phyloP scores from a whole-genome alignment of 2,888 invertebrate genomes.

The Diarsia rubi region DNA sequence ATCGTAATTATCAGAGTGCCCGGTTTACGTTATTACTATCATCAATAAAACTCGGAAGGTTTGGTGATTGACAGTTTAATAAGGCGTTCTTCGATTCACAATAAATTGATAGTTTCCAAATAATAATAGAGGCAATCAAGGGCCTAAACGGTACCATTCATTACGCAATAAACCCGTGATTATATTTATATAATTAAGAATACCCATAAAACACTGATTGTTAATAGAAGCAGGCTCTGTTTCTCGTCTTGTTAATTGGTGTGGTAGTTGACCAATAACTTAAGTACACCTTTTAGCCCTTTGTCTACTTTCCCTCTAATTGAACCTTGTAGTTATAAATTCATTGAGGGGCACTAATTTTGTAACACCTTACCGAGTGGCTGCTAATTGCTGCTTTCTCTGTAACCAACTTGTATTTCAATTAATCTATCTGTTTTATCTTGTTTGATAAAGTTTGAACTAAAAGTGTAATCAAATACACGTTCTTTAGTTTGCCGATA shows the following conservation, averaged over 20 bases:
- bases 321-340: slow-evolving; percentile 87
- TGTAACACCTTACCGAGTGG: slow-evolving; percentile 85
- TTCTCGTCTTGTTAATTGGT: slow-evolving; percentile 70
- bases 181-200: slow-evolving; percentile 41
- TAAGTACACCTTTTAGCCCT: slow-evolving; percentile 73
- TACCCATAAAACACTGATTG: slow-evolving; percentile 62
- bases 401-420: slow-evolving; percentile 80
- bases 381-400: slow-evolving; percentile 89
- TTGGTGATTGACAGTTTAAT: neutral
- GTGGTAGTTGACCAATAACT: slow-evolving; percentile 69
- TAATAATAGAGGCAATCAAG: slow-evolving; percentile 35
- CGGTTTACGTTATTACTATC: neutral
- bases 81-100: slow-evolving; percentile 18
- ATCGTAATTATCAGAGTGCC: neutral
- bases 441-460: slow-evolving; percentile 76
- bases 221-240: slow-evolving; percentile 61
- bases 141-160: slow-evolving; percentile 21
- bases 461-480: slow-evolving; percentile 70
- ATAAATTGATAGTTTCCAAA: slow-evolving; percentile 27
- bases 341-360: slow-evolving; percentile 87
- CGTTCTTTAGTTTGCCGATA: slow-evolving; percentile 67
- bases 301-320: slow-evolving; percentile 89
- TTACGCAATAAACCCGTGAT: slow-evolving; percentile 45
- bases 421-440: slow-evolving; percentile 79
- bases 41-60: slow-evolving; percentile 7